Conservation (phyloP, 1,140 invertebrate genomes). For the Pomacea maculata region DNA sequence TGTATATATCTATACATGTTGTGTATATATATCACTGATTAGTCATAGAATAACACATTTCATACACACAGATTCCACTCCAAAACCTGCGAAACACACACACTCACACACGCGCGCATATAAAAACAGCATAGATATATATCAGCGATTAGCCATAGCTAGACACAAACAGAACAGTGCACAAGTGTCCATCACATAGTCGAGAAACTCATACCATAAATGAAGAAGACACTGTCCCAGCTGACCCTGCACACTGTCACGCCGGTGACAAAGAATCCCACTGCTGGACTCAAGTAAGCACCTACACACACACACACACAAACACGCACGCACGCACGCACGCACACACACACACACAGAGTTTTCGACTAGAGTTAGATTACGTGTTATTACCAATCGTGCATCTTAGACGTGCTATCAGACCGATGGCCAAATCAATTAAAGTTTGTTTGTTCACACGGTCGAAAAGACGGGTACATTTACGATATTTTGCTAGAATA, state of each 20-base stretch:
- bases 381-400: no score
- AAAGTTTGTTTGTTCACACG: no score
- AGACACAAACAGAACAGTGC: no score
- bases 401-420: no score
- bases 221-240: slow-evolving; percentile 35
- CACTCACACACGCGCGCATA: not conserved
- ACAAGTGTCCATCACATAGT: no score
- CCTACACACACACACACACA: slow-evolving; percentile 22
- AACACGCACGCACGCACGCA: not conserved
- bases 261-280: slow-evolving; percentile 33
- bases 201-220: slow-evolving; percentile 32
- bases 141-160: no score
- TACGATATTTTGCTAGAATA: no score
- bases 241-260: slow-evolving; percentile 28
- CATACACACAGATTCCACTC: slow-evolving; percentile 35
- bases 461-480: no score
- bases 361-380: not conserved
- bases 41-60: not conserved
- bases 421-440: no score
- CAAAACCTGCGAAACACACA: slow-evolving; percentile 33
- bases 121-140: not conserved
- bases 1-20: no score
- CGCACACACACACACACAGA: not conserved
- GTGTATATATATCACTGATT: no score
- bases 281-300: slow-evolving; percentile 38